Evolutionary conservation across 2,888 invertebrate genomes (phyloP).

Genomic region (Morinoia aosen): DNA sequence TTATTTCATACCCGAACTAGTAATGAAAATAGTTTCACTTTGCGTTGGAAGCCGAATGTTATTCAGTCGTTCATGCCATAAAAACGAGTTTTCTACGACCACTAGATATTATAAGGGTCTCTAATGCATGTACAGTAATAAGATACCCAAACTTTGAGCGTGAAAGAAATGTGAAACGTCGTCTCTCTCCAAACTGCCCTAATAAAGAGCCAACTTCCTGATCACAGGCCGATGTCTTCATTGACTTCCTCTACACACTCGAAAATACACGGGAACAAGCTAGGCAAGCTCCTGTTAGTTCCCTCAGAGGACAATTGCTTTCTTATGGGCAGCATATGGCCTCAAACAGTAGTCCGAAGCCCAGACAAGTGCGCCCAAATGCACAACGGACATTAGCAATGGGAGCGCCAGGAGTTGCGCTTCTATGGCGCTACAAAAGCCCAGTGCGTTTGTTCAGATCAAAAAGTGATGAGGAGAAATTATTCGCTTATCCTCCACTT

Average conservation of each 20-base stretch:
- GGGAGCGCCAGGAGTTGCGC: neutral
- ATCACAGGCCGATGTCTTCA: neutral
- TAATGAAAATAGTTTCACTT: no score
- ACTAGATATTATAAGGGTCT: no score
- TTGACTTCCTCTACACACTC: neutral
- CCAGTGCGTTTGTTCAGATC: neutral
- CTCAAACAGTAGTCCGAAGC: neutral
- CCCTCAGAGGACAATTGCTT: neutral
- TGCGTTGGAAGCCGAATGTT: no score
- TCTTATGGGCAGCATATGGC: neutral
- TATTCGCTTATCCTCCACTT: neutral
- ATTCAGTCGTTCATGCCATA: no score
- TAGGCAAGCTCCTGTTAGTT: neutral
- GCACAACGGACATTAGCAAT: neutral
- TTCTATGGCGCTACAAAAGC: neutral
- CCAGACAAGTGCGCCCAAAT: neutral
- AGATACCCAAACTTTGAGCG: no score
- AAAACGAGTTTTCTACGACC: no score
- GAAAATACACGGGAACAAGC: neutral
- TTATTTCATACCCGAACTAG: no score
- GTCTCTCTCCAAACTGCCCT: neutral
- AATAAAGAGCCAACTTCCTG: neutral
- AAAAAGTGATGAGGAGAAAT: conserved; percentile 2
- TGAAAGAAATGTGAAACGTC: neutral
- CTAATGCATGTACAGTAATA: no score